Percentiles rank a stretch among this genome's conserved stretches.
Conservation (phyloP, 2,888 invertebrate species). For the Mimumesa dahlbomi region DNA sequence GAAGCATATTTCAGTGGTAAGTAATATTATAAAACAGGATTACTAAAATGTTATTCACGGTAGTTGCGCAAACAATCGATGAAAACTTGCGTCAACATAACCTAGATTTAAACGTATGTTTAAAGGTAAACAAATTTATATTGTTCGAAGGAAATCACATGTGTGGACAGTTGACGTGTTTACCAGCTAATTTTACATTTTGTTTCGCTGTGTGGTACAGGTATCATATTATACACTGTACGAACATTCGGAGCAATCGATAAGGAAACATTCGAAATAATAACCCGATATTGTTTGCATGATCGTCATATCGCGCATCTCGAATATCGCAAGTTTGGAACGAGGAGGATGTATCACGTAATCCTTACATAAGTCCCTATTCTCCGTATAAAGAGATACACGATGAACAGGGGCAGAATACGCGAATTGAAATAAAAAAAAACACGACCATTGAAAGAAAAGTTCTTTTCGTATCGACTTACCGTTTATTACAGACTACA, state of each 20-base stretch:
- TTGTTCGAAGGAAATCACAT: too few species aligned
- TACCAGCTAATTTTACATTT: too few species aligned
- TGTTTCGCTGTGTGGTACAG: too few species aligned
- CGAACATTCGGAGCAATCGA: background rate
- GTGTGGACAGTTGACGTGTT: too few species aligned
- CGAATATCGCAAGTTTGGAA: background rate
- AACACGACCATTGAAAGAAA: slow-evolving; percentile 48
- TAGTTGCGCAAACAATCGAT: too few species aligned
- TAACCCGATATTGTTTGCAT: background rate
- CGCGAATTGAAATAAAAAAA: slow-evolving; percentile 18
- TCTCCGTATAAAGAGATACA: slow-evolving; percentile 13
- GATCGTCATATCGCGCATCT: background rate
- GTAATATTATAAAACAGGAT: too few species aligned
- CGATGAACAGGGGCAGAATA: slow-evolving; percentile 24
- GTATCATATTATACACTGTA: too few species aligned
- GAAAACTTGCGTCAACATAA: too few species aligned
- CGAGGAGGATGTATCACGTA: slow-evolving; percentile 18
- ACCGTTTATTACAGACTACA: slow-evolving; percentile 45
- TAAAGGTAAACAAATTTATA: too few species aligned
- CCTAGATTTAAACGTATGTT: too few species aligned
- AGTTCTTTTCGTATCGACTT: slow-evolving; percentile 41
- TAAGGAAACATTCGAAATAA: background rate
- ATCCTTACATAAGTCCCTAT: slow-evolving; percentile 46
- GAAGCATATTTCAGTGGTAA: background rate
- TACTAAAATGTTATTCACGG: too few species aligned